Base-by-base conservation (phyloP, 2,113 vertebrate genomes). In the Pholis gunnellus region DNA sequence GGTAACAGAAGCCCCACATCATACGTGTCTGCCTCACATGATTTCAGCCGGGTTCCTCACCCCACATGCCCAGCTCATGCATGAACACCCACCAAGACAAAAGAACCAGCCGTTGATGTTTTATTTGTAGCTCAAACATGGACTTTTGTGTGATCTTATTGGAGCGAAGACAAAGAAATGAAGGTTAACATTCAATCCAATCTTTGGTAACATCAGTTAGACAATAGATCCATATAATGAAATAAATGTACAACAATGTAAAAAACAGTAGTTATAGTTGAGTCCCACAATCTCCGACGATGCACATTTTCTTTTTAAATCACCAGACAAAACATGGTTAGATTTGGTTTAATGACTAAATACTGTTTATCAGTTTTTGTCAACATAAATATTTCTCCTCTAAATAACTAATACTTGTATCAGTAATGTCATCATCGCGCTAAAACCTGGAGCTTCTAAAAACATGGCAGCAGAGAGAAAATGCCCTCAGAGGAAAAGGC, bases 41-140 rank as follows among this genome's bases (percentile, higher is more conserved):
- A 56, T 78, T 59, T 66, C 50, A 70, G 17, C 56, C 36, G 48
- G 36, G 67, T 38, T 57, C 44, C 48, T 81, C 14, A 0, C 54
- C 46, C 31, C 54, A 75, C 27, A 69, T 59, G 48, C 15, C 25
- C 9, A 22, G 14, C 61, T 74, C 68, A 73, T 60, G 20, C 36
- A 82, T 36, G 8, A 89, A 84, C 29, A 86, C 34, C 27, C 50
- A 78, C 36, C 11, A 25, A 82, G 56, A 86, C 63, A 74, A 89
- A 81, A 65, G 25, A 65, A 61, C 4, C 34, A 66, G 68, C 67
- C 69, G 76, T 60, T 81, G 15, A 87, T 25, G 79, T 56, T 89
- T 85, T 88, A 87, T 90, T 93, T 93, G 84, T 22, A 86, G 74
- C 63, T 81, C 77, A 78, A 31, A 27, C 2, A 7, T 69, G 31